Conservation (phyloP, 1,140 invertebrate genomes). For the Trichonephila clavata region DNA sequence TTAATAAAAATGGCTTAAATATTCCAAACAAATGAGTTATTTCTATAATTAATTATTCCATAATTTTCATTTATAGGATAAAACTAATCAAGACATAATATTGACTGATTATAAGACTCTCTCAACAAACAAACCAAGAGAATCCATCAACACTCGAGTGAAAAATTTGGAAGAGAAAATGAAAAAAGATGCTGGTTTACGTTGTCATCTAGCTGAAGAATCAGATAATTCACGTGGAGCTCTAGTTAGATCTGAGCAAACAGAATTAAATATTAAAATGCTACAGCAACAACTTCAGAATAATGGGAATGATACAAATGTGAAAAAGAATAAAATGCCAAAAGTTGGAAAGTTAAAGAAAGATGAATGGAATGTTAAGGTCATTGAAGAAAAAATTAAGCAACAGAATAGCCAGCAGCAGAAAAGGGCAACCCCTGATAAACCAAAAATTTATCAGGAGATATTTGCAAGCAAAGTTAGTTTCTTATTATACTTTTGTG, state of each 20-base stretch:
- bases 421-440: slow-evolving; percentile 41
- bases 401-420: slow-evolving; percentile 18
- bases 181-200: slow-evolving; percentile 62
- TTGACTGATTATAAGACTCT: slow-evolving; percentile 85
- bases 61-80: slow-evolving; percentile 82
- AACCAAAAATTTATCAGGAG: slow-evolving; percentile 65
- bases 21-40: background rate
- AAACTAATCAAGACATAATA: slow-evolving; percentile 83
- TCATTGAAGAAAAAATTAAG: slow-evolving; percentile 85
- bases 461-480: slow-evolving; percentile 75
- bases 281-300: slow-evolving; percentile 71
- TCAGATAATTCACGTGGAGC: slow-evolving; percentile 47
- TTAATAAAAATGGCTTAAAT: background rate
- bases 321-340: slow-evolving; percentile 65
- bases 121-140: slow-evolving; percentile 52
- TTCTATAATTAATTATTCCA: background rate
- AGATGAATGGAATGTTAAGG: slow-evolving; percentile 94
- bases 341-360: slow-evolving; percentile 89
- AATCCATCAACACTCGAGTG: slow-evolving; percentile 86
- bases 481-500: background rate
- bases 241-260: slow-evolving; percentile 45
- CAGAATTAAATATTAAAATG: slow-evolving; percentile 74
- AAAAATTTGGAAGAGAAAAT: slow-evolving; percentile 86
- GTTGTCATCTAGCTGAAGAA: slow-evolving; percentile 45
- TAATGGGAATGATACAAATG: slow-evolving; percentile 53